Conservation (phyloP, 2,113 vertebrate species). For the Hyaena hyaena region DNA sequence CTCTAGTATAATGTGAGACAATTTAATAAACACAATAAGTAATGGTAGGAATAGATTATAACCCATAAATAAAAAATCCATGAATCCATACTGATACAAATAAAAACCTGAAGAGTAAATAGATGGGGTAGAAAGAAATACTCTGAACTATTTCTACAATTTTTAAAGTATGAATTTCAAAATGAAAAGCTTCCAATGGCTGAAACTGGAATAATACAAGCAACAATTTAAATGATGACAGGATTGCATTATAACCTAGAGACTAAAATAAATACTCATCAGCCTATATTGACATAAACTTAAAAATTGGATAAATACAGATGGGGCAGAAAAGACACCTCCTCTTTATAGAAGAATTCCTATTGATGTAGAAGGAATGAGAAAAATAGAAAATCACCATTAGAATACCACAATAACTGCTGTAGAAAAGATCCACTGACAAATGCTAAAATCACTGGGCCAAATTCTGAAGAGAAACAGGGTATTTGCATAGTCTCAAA, state of each 20-base stretch:
- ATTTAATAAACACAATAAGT: not conserved
- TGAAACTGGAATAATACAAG: not conserved
- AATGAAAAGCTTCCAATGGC: not conserved
- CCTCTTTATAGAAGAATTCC: not conserved
- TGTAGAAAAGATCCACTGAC: not conserved
- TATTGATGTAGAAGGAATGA: not conserved
- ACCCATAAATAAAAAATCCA: not conserved
- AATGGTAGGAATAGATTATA: not conserved
- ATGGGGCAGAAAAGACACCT: not conserved
- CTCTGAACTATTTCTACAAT: not conserved
- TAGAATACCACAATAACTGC: not conserved
- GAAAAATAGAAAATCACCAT: not conserved
- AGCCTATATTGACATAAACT: not conserved
- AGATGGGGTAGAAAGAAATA: not conserved
- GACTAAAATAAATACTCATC: not conserved
- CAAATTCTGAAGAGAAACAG: not conserved
- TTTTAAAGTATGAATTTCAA: not conserved
- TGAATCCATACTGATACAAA: not conserved
- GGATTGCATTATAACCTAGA: not conserved
- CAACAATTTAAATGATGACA: not conserved
- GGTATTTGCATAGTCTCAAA: not conserved
- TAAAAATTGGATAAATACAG: not conserved
- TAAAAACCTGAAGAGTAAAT: not conserved
- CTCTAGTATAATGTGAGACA: not conserved
- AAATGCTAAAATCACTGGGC: not conserved